phyloP scores from a whole-genome alignment of 2,888 invertebrate genomes.

The Unio pictorum region DNA sequence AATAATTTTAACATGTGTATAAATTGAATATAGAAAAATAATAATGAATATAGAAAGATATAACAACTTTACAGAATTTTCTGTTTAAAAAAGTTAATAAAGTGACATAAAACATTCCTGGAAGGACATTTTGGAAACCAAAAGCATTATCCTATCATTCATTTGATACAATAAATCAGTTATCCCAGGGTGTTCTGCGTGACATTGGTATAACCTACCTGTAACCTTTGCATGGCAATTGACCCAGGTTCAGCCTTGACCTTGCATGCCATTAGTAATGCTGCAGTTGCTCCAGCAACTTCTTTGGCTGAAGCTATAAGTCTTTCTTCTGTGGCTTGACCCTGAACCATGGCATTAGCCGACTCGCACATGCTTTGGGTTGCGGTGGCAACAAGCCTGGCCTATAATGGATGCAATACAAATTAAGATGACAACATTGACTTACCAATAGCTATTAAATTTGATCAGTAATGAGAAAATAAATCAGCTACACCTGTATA shows the following conservation, averaged over 20 bases:
- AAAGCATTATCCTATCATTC: no score
- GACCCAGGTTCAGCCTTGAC: slow-evolving; percentile 98
- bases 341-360: slow-evolving; percentile 94
- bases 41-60: no score
- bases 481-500: not conserved
- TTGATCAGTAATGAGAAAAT: not conserved
- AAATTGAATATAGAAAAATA: no score
- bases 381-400: slow-evolving; percentile 95
- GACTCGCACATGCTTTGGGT: slow-evolving; percentile 98
- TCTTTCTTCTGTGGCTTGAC: slow-evolving; percentile 84
- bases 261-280: slow-evolving; percentile 97
- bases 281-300: slow-evolving; percentile 96
- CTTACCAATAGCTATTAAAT: not conserved
- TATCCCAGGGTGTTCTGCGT: no score
- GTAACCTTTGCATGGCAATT: slow-evolving; percentile 90
- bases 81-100: no score
- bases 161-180: no score
- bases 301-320: slow-evolving; percentile 93
- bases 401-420: slow-evolving; percentile 70
- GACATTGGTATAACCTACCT: slow-evolving; percentile 67
- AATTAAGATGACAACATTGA: not conserved
- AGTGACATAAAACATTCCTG: no score
- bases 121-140: no score
- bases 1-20: no score
- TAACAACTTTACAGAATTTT: no score